phyloP scores from a whole-genome alignment of 2,797 vertebrate genomes.

The Champsocephalus esox region DNA sequence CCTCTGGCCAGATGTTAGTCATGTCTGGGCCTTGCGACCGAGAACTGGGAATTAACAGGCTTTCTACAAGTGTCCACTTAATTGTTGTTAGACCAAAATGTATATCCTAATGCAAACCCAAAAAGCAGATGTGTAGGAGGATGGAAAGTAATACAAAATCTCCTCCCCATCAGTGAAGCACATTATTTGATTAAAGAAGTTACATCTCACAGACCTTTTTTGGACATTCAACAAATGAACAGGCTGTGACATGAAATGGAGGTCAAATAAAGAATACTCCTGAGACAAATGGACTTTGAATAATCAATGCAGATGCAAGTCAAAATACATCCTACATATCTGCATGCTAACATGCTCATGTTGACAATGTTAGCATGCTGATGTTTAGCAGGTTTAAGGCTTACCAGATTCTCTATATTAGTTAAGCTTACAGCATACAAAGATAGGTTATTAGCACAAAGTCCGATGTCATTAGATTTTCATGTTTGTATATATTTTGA shows the following conservation, averaged over 20 bases:
- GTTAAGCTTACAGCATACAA: neutral
- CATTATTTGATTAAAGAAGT: conserved; percentile 2
- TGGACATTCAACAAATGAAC: conserved; percentile 3
- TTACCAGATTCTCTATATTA: neutral
- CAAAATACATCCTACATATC: neutral
- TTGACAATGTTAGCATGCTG: neutral
- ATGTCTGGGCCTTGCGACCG: conserved; percentile 24
- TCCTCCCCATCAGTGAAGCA: neutral
- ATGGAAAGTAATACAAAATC: conserved; percentile 5
- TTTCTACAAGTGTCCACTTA: conserved; percentile 18
- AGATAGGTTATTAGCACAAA: neutral
- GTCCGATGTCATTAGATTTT: neutral
- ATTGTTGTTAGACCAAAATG: neutral
- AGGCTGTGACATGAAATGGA: no score
- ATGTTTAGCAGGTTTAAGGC: neutral
- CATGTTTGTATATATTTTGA: neutral
- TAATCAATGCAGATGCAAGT: neutral
- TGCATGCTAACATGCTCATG: neutral
- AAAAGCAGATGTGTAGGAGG: conserved; percentile 4
- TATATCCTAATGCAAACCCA: conserved; percentile 5
- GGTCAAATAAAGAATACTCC: neutral
- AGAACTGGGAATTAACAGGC: conserved; percentile 12
- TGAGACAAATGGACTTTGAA: neutral
- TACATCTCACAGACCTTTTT: conserved; percentile 1
- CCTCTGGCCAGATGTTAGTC: conserved; percentile 28